Evolutionary conservation across 2,113 vertebrate genomes (phyloP).

Genomic region (Sialia sialis): DNA sequence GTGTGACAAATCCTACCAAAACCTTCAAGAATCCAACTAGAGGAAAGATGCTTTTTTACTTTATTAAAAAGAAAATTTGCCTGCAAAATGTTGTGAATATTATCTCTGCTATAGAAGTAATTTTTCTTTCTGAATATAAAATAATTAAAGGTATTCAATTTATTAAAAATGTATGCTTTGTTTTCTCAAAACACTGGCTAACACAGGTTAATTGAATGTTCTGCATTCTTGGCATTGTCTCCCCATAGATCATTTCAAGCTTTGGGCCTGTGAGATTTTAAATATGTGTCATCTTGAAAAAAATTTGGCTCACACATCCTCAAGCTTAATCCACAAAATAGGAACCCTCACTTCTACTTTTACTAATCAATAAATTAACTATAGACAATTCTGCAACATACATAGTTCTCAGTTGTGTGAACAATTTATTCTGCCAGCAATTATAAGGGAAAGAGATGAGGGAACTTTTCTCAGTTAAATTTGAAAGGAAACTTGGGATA

Average conservation of each 20-base stretch:
- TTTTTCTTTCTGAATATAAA: neutral
- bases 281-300: neutral
- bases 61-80: no score
- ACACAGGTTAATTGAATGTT: neutral
- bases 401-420: neutral
- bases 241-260: neutral
- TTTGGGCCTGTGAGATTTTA: neutral
- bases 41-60: neutral
- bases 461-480: neutral
- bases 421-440: neutral
- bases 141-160: neutral
- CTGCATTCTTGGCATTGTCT: neutral
- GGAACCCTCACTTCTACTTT: neutral
- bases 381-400: neutral
- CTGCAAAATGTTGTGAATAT: neutral
- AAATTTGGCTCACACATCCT: neutral
- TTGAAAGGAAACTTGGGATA: neutral
- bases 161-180: neutral
- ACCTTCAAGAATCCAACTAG: neutral
- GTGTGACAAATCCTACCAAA: neutral
- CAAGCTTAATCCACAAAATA: neutral
- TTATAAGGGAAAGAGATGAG: neutral
- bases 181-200: neutral
- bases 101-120: neutral
- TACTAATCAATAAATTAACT: neutral